Evolutionary conservation across 1,140 invertebrate species (phyloP), one percentile per base, ranked within the genome.

Genomic region (Leptoteleia sp.): DNA sequence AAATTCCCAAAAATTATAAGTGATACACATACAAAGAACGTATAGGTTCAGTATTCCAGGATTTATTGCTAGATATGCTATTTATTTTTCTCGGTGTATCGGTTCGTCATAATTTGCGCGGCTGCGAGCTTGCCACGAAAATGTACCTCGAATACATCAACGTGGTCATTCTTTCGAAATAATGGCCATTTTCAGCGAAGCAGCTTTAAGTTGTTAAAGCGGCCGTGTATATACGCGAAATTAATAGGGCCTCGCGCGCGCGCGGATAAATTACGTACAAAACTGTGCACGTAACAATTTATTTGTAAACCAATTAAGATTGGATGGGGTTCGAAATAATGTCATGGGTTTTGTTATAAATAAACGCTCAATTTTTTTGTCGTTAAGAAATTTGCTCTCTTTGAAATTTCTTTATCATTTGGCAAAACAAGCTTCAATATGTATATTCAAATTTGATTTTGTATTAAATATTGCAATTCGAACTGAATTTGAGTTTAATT

Each of bases 111-210:
- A 73, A 55, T 54, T 62, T 40, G 13, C 15, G 3, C 5, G 9
- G 6, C 33, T 6, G 3, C 5, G 12, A 9, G 22, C 17, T 16
- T 15, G 27, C 47, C 42, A 12, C 31, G 16, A 54, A 61, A 61
- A 71, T 71, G 42, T 48, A 37, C 35, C 47, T 12, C 57, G 40
- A 57, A 64, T 73, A 55, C 31, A 50, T 65, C 71, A 65, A 25
- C 48, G 37, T 52, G 47, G 54, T 22, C 11, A 9, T 43, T 71
- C 22, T 37, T 52, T 25, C 9, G 19, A 43, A 61, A 71, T 71
- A 61, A 71, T 61, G 54, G 25, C 35, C 47, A 31, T 50, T 50
- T 40, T 8, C 12, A 37, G n/a, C 1, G 29, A 25, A 15, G n/a
- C 19, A 6, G 33, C 13, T 50, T 62, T n/a, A 15, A 38, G 27